phyloP scores from a whole-genome alignment of 2,797 vertebrate species.

The Tragopan temminckii region DNA sequence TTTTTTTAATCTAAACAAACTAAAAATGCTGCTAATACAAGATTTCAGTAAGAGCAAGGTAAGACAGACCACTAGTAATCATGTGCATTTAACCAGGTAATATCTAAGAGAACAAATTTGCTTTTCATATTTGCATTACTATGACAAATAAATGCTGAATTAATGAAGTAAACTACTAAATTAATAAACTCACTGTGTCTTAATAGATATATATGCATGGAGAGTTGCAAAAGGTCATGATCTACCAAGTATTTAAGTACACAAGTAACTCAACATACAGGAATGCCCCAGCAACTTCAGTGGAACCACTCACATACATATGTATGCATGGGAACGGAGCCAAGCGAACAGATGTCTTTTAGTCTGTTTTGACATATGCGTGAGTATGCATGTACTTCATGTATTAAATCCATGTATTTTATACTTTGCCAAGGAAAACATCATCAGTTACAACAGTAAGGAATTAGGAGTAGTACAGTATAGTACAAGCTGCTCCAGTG shows the following conservation, averaged over 20 bases:
- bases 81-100: background rate
- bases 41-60: background rate
- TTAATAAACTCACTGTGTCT: constrained; percentile 13
- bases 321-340: constrained; percentile 6
- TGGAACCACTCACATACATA: background rate
- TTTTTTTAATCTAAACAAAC: background rate
- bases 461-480: background rate
- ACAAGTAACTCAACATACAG: background rate
- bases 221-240: constrained; percentile 3
- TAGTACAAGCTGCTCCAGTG: background rate
- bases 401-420: constrained; percentile 43
- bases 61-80: background rate
- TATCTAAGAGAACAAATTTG: background rate
- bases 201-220: background rate
- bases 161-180: background rate
- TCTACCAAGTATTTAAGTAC: background rate
- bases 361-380: constrained; percentile 21
- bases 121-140: background rate
- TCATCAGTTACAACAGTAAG: background rate
- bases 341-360: constrained; percentile 53
- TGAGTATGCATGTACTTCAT: background rate
- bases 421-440: constrained; percentile 46
- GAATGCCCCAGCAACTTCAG: background rate
- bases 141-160: background rate
- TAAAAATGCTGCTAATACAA: background rate